These are phyloP conservation scores for Microctenopoma stevenorrisi DNA, from an alignment of 2,797 vertebrate genomes.

Conservation along the genomic window DNA sequence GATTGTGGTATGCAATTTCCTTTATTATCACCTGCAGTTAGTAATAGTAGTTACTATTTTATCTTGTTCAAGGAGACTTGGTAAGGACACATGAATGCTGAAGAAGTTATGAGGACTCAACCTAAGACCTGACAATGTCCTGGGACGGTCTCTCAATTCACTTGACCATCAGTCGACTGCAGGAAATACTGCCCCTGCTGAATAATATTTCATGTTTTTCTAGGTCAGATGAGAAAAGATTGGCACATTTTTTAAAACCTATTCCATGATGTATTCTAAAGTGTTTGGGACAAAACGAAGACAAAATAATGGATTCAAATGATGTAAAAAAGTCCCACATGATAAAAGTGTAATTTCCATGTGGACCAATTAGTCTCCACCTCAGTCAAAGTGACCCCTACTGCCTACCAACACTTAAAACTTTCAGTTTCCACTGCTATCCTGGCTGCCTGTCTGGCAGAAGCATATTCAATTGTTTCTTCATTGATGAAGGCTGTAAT, in stretches of 20 bases:
- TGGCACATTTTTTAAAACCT: constrained; percentile 7
- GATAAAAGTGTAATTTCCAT: constrained; percentile 47
- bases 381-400: constrained; percentile 52
- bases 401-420: constrained; percentile 33
- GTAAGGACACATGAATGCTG: constrained; percentile 23
- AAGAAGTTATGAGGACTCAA: constrained; percentile 27
- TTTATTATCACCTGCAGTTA: not conserved
- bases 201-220: constrained; percentile 56
- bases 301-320: constrained; percentile 12
- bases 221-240: constrained; percentile 41
- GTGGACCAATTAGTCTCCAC: constrained; percentile 57
- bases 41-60: not conserved
- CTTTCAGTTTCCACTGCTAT: constrained; percentile 42
- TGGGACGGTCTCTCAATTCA: constrained; percentile 16
- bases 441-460: constrained; percentile 33
- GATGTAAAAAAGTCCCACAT: constrained; percentile 29
- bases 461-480: constrained; percentile 53
- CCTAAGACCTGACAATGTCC: constrained; percentile 3
- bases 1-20: too few species aligned
- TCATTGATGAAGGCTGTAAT: constrained; percentile 57
- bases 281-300: constrained; percentile 20
- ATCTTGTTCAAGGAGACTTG: constrained; percentile 29
- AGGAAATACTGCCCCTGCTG: not conserved
- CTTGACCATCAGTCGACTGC: constrained; percentile 20
- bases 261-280: constrained; percentile 14